phyloP scores from a whole-genome alignment of 2,888 invertebrate genomes.

The Hyalella azteca region DNA sequence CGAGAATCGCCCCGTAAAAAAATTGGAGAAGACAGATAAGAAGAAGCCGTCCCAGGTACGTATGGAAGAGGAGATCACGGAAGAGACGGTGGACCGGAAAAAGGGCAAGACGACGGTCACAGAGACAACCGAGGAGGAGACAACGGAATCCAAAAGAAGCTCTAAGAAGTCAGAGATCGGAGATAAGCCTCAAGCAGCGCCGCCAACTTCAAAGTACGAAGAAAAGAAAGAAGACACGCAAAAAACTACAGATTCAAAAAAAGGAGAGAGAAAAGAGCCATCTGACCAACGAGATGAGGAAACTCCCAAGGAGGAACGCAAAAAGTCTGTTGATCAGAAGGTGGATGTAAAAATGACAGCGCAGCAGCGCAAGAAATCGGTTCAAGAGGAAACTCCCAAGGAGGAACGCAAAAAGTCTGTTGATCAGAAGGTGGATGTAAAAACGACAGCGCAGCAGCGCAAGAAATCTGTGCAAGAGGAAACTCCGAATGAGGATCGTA shows the following conservation, averaged over 20 bases:
- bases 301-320: constrained; percentile 24
- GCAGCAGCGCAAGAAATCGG: constrained; percentile 33
- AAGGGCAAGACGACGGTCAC: neutral
- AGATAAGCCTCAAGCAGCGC: constrained; percentile 1
- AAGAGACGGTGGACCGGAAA: constrained; percentile 49
- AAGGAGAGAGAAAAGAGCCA: constrained; percentile 30
- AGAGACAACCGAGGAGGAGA: constrained; percentile 28
- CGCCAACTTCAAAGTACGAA: no score
- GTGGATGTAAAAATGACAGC: constrained; percentile 7
- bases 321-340: constrained; percentile 12
- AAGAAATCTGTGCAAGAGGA: constrained; percentile 28
- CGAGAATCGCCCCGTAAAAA: neutral
- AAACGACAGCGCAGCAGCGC: constrained; percentile 18
- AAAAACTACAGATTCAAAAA: constrained; percentile 7
- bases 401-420: constrained; percentile 19
- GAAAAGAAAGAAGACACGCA: constrained; percentile 23
- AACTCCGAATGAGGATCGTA: constrained; percentile 15
- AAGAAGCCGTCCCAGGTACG: constrained; percentile 33
- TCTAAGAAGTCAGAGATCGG: constrained; percentile 29
- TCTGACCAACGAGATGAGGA: constrained; percentile 12
- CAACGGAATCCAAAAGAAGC: constrained; percentile 7
- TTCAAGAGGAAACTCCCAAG: constrained; percentile 12
- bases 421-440: neutral
- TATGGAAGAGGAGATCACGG: constrained; percentile 52
- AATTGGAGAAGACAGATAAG: constrained; percentile 36